Percentiles rank a stretch among this genome's conserved stretches.
Evolutionary conservation across 2,797 vertebrate species (phyloP).

Genomic region (Peromyscus aztecus): DNA sequence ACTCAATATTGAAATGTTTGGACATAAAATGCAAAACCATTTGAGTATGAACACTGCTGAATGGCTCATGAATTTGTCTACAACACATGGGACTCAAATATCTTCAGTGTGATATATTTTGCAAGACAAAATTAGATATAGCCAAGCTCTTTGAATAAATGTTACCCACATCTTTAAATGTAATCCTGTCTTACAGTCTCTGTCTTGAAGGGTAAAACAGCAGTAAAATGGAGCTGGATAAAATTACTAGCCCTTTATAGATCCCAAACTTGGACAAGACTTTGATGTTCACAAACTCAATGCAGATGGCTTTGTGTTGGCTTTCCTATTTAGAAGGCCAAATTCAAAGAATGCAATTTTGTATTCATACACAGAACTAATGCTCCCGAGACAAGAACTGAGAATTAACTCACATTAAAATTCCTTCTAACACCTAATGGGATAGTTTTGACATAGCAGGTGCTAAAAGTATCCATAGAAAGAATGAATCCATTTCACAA

Average conservation of each 20-base stretch:
- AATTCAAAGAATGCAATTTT: conserved; percentile 59
- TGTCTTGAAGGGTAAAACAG: conserved; percentile 40
- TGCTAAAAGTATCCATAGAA: conserved; percentile 42
- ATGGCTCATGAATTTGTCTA: conserved; percentile 27
- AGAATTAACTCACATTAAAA: conserved; percentile 30
- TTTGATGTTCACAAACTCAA: conserved; percentile 76
- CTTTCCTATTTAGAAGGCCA: conserved; percentile 58
- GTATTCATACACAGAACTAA: conserved; percentile 38
- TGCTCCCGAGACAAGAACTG: conserved; percentile 49
- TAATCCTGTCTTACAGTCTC: conserved; percentile 14
- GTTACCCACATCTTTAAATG: conserved; percentile 52
- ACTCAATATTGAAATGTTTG: background rate
- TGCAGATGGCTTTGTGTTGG: conserved; percentile 61
- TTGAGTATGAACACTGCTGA: background rate
- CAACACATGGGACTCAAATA: background rate
- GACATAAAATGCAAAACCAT: background rate
- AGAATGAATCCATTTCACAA: background rate
- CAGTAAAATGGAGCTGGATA: conserved; percentile 58
- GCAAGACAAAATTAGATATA: conserved; percentile 36
- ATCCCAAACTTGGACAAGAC: conserved; percentile 55
- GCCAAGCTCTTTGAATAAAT: conserved; percentile 53
- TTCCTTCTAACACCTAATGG: conserved; percentile 3
- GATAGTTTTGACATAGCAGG: background rate
- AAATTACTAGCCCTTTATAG: conserved; percentile 66
- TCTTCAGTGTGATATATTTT: conserved; percentile 53